Percentiles rank a stretch among this genome's conserved stretches.
phyloP scores from a whole-genome alignment of 2,113 vertebrate species.

The Nyctereutes procyonoides region DNA sequence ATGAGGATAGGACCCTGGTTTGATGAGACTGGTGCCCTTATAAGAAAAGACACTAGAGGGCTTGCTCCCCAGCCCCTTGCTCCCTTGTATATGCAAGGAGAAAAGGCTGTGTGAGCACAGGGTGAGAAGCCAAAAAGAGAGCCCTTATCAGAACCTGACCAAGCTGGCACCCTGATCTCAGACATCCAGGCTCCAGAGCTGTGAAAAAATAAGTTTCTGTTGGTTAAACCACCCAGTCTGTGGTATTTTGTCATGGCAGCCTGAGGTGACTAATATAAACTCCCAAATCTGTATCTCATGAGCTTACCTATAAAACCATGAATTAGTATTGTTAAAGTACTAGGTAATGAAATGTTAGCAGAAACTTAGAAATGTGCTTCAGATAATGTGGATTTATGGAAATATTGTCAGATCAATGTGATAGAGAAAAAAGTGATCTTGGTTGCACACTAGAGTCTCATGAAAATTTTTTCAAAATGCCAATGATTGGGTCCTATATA shows the following conservation, averaged over 20 bases:
- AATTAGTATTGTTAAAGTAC: background rate
- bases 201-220: background rate
- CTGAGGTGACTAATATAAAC: background rate
- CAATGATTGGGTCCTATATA: background rate
- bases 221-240: background rate
- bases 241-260: background rate
- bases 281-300: background rate
- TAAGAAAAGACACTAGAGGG: background rate
- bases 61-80: background rate
- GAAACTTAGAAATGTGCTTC: background rate
- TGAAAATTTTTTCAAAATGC: background rate
- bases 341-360: background rate
- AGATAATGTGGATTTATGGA: background rate
- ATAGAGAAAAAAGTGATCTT: background rate
- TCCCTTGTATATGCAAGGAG: rapidly evolving
- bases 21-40: background rate
- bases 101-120: background rate
- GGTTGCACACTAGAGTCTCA: background rate
- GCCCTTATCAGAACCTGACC: background rate
- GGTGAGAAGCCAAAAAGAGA: background rate
- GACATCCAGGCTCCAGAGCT: background rate
- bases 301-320: background rate
- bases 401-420: background rate
- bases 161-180: too few species aligned
- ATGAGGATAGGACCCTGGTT: background rate